phyloP scores from a whole-genome alignment of 2,888 invertebrate genomes.

The Phyto melanocephala region DNA sequence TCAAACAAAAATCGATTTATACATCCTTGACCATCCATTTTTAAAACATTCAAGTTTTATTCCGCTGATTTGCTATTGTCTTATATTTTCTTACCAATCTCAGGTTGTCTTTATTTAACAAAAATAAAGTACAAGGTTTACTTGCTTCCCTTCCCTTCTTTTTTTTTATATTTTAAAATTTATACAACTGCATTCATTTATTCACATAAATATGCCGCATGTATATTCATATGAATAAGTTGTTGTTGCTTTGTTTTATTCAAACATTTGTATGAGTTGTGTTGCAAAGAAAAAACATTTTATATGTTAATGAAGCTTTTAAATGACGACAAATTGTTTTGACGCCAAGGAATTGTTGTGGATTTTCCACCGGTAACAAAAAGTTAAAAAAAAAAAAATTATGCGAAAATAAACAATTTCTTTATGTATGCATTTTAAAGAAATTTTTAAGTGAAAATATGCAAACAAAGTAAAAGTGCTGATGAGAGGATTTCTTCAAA shows the following conservation, averaged over 20 bases:
- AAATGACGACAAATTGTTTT: constrained; percentile 65
- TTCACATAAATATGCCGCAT: constrained; percentile 54
- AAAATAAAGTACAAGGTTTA: too few relatives aligned
- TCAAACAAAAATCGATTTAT: too few relatives aligned
- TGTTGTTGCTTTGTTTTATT: constrained; percentile 17
- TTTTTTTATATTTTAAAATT: constrained; percentile 63
- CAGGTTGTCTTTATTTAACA: too few relatives aligned
- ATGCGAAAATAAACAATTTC: neutral
- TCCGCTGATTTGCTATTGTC: too few relatives aligned
- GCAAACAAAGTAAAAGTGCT: neutral
- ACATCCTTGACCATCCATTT: too few relatives aligned
- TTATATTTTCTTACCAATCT: too few relatives aligned
- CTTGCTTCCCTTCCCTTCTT: too few relatives aligned
- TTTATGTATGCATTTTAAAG: neutral
- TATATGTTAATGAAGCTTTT: constrained; percentile 65
- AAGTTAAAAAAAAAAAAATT: neutral
- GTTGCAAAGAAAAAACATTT: constrained; percentile 30
- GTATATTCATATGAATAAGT: too few relatives aligned
- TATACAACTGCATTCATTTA: constrained; percentile 64
- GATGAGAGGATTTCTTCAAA: neutral
- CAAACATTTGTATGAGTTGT: neutral
- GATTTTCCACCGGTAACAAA: neutral
- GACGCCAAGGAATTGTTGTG: constrained; percentile 53
- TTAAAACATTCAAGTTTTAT: too few relatives aligned
- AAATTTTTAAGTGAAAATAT: neutral